Evolutionary conservation across 2,797 vertebrate genomes (phyloP), one percentile per base, ranked within the genome.

Genomic region (Ptychobarbus kaznakovi): DNA sequence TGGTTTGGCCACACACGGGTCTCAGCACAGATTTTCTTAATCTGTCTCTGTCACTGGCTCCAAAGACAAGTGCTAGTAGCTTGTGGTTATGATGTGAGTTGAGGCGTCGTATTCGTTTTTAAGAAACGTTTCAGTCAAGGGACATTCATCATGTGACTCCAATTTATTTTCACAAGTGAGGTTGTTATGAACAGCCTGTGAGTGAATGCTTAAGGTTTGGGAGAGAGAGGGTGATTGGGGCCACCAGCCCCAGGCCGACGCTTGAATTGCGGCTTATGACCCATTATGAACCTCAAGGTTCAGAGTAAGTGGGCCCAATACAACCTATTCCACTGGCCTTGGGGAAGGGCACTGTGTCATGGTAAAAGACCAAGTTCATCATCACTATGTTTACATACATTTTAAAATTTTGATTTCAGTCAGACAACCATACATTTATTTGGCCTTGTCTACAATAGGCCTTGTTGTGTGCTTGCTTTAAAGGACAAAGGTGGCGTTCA

Each of bases 91-190:
- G 82, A 77, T 69, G 63, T 58, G 82, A 53, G n/a, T 32, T 69
- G 73, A 51, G 70, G 10, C 13, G 1, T 66, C 32, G 3, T 35
- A 44, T 66, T 53, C 3, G 56, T 68, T 76, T 74, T 74, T 74
- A 44, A 7, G 78, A 46, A 58, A 58, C 22, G 16, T 70, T 86
- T 79, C 13, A 5, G 51, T 73, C 16, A 56, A 7, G 53, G 42
- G 38, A 92, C 94, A 95, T 96, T 91, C 85, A 94, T 95, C 94
- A 94, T 91, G 73, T 68, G 81, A 86, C 82, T 86, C 49, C 56
- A 80, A 46, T 68, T 68, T 18, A 25, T 51, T 91, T 91, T 87
- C 89, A 82, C 16, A 86, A 91, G 91, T 92, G 92, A 92, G 82
- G 90, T 89, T 91, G 91, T 92, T 94, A 91, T 86, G 90, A 89